phyloP scores from a whole-genome alignment of 2,888 invertebrate species.

The Listrodromus nycthemerus region DNA sequence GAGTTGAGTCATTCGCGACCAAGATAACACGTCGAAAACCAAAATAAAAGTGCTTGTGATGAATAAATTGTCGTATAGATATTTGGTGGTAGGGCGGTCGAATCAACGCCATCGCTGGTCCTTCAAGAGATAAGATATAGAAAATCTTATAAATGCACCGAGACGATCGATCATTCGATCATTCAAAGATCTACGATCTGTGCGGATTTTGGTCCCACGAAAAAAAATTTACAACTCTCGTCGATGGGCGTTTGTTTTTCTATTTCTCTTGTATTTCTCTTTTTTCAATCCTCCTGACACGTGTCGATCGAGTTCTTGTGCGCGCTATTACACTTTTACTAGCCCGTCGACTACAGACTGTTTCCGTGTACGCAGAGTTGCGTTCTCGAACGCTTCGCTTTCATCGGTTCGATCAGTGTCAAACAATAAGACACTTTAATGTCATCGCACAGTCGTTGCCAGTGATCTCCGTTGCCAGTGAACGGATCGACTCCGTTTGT shows the following conservation, averaged over 20 bases:
- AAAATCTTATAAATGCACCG: constrained; percentile 51
- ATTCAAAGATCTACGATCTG: constrained; percentile 34
- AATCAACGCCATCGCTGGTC: constrained; percentile 32
- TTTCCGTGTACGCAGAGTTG: not conserved
- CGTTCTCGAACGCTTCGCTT: constrained; percentile 13
- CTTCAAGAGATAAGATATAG: constrained; percentile 52
- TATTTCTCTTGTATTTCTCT: not conserved
- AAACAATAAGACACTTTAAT: not conserved
- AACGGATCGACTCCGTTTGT: constrained; percentile 7
- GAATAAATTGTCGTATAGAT: constrained; percentile 15
- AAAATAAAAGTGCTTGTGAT: not conserved
- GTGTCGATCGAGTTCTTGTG: not conserved
- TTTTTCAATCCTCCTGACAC: not conserved
- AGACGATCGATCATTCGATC: constrained; percentile 12
- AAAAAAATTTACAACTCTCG: not conserved
- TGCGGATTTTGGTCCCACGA: not conserved
- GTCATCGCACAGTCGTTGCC: not conserved
- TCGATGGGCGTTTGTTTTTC: not conserved
- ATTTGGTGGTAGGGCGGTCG: not conserved
- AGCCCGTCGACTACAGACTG: not conserved
- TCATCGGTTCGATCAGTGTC: not conserved
- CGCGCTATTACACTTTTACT: constrained; percentile 15
- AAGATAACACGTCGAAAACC: not conserved
- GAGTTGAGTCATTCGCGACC: not conserved
- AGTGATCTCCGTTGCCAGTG: constrained; percentile 1